Percentiles rank a stretch among this genome's conserved stretches.
Conservation (phyloP, 1,140 invertebrate genomes). For the Anthonomus grandis region DNA sequence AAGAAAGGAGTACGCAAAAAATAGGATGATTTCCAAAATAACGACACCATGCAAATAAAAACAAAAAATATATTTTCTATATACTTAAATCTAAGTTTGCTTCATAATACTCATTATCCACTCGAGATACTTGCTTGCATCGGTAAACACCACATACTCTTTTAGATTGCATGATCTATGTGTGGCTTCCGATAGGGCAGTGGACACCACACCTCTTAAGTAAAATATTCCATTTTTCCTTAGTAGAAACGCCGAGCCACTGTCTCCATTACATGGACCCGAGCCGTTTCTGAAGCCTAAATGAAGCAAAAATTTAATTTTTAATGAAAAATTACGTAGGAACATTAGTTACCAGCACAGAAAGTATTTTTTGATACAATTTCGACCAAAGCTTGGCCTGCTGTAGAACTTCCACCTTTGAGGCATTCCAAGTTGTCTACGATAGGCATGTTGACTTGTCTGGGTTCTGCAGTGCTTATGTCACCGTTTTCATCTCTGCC, state of each 20-base stretch:
- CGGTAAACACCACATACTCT: slow-evolving; percentile 55
- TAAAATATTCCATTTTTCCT: slow-evolving; percentile 44
- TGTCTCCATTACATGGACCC: slow-evolving; percentile 46
- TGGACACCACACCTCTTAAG: slow-evolving; percentile 54
- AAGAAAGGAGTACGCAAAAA: no score
- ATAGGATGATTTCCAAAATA: no score
- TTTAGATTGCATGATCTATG: slow-evolving; percentile 49
- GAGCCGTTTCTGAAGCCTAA: slow-evolving; percentile 38
- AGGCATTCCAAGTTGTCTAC: slow-evolving; percentile 57
- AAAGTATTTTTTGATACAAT: slow-evolving; percentile 59
- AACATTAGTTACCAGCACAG: slow-evolving; percentile 52
- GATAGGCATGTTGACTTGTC: slow-evolving; percentile 55
- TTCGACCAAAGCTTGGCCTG: slow-evolving; percentile 28
- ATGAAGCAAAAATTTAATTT: slow-evolving; percentile 13
- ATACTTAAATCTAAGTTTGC: no score
- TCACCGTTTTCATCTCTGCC: slow-evolving; percentile 56
- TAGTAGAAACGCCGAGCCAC: slow-evolving; percentile 43
- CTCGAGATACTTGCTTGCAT: slow-evolving; percentile 51
- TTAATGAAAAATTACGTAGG: background rate
- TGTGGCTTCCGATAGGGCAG: slow-evolving; percentile 43
- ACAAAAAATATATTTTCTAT: no score
- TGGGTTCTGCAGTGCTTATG: slow-evolving; percentile 52
- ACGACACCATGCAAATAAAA: no score
- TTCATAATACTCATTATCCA: slow-evolving; percentile 42
- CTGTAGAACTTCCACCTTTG: slow-evolving; percentile 42